Base-by-base conservation (phyloP, 2,113 vertebrate species). In the Telmatochromis bifrenatus region DNA sequence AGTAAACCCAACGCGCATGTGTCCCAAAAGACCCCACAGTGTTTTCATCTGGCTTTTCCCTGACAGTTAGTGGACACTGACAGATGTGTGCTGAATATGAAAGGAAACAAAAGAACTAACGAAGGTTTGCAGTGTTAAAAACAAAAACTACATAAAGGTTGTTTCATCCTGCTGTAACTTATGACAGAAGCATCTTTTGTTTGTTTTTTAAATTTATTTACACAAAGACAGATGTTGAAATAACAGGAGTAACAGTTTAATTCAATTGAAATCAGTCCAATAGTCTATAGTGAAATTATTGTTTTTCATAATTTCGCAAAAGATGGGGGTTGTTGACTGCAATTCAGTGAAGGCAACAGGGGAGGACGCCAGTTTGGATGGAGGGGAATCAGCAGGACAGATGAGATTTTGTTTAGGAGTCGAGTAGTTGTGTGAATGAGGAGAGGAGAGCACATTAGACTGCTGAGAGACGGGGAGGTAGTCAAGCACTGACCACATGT, bases 241-340 rank as follows among this genome's bases (percentile, higher is more conserved):
- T 2, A 12, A 21, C 9, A 54, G 10, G 10, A 54, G n/a, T 21
- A 54, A 54, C 53, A 54, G 53, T 54, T 54, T 53, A 53, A 53
- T 53, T 53, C 19, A 53, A n/a, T 53, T n/a, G 9, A n/a, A 53
- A 53, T 53, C 19, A 53, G 49, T n/a, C 5, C 49, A 53, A n/a
- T n/a, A 49, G 17, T 51, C 17, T 51, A n/a, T 51, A 1, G 39
- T 42, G 39, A 42, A 42, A 42, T 42, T 0, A 42, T 42, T 9
- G 0, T 9, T 53, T 53, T 53, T 53, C 5, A 5, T n/a, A 0
- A n/a, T 0, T 53, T 53, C 1, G 49, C 53, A 4, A 0, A 54
- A 54, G 9, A 55, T 12, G 53, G n/a, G n/a, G n/a, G n/a, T 11
- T 23, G n/a, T 23, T 55, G 53, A 21, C 21, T 13, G 0, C 6